Evolutionary conservation across 2,797 vertebrate genomes (phyloP).

Genomic region (Passerculus sandwichensis): DNA sequence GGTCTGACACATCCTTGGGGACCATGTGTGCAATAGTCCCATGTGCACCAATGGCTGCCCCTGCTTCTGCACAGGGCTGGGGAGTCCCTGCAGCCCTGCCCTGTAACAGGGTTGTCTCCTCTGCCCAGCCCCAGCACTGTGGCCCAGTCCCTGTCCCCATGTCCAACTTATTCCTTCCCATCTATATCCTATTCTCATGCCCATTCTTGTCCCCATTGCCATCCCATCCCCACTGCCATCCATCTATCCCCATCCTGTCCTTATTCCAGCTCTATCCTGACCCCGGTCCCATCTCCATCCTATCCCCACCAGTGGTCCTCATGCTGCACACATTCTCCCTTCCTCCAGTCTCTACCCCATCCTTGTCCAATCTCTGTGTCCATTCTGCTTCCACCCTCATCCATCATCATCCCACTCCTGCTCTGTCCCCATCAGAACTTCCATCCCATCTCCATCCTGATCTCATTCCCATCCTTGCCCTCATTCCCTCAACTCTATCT

Average conservation of each 20-base stretch:
- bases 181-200: not conserved
- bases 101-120: not conserved
- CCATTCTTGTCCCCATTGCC: not conserved
- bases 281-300: not conserved
- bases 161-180: not conserved
- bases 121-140: not conserved
- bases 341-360: not conserved
- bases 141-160: not conserved
- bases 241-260: not conserved
- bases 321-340: not conserved
- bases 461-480: not conserved
- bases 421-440: not conserved
- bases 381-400: not conserved
- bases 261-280: not conserved
- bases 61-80: not conserved
- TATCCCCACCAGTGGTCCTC: not conserved
- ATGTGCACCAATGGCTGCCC: accelerated
- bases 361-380: not conserved
- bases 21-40: no score
- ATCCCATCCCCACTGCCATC: no score
- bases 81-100: not conserved
- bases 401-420: not conserved
- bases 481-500: not conserved
- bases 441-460: not conserved
- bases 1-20: accelerated